These are phyloP conservation scores for Falco berigora DNA, from an alignment of 2,797 vertebrate species.

Conservation along the genomic window DNA sequence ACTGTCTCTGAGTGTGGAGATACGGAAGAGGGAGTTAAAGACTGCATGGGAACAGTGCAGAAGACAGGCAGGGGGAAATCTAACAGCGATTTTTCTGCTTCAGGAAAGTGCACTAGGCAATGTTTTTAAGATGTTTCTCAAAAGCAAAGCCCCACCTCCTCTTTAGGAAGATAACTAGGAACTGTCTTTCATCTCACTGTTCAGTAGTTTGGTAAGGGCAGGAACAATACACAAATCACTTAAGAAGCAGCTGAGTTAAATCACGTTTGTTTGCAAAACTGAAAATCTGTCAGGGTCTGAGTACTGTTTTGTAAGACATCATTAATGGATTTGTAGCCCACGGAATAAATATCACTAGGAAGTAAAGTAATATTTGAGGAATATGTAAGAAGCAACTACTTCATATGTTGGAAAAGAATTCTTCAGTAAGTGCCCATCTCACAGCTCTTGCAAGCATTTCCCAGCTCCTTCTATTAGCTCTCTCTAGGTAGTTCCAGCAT, in stretches of 20 bases:
- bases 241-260: background rate
- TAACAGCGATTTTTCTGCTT: background rate
- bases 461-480: background rate
- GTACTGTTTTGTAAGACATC: background rate
- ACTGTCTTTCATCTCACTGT: background rate
- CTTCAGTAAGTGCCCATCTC: background rate
- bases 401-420: background rate
- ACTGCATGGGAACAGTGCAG: background rate
- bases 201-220: background rate
- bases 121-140: background rate
- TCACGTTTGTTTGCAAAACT: background rate
- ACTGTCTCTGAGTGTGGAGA: background rate
- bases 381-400: background rate
- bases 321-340: background rate
- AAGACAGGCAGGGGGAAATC: background rate
- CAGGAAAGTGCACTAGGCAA: background rate
- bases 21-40: background rate
- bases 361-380: background rate
- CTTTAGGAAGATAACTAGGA: background rate
- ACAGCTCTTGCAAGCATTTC: background rate
- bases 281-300: background rate
- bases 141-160: background rate
- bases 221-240: background rate
- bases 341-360: background rate
- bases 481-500: background rate